A percentile compares a stretch with the other conserved stretches of the same genome.
phyloP scores from a whole-genome alignment of 2,888 invertebrate genomes.

The Andricus quercusramuli region DNA sequence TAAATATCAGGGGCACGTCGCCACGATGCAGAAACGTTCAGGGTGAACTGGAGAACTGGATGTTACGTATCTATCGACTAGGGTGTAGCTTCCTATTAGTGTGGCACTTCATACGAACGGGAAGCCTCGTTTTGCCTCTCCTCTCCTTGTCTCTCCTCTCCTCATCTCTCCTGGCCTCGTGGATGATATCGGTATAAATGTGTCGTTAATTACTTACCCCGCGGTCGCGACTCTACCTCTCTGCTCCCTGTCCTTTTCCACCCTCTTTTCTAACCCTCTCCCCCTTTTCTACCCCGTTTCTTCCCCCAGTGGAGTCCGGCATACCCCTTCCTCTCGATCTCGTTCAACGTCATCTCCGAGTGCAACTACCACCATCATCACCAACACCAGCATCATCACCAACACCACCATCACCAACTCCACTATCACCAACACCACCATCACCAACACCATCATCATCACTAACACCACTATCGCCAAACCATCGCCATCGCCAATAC shows the following conservation, averaged over 20 bases:
- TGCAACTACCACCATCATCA: slow-evolving; percentile 13
- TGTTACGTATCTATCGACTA: slow-evolving; percentile 72
- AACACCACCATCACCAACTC: slow-evolving; percentile 39
- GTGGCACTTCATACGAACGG: slow-evolving; percentile 63
- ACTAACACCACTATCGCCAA: slow-evolving; percentile 42
- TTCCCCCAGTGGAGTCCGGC: slow-evolving; percentile 45
- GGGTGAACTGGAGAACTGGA: slow-evolving; percentile 42
- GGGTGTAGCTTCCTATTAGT: slow-evolving; percentile 74
- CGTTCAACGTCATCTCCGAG: slow-evolving; percentile 55
- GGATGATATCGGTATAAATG: slow-evolving; percentile 76
- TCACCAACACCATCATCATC: slow-evolving; percentile 45
- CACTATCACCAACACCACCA: slow-evolving; percentile 46
- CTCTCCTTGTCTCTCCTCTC: too few relatives aligned
- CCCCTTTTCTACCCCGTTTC: slow-evolving; percentile 43
- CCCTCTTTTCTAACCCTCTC: slow-evolving; percentile 55
- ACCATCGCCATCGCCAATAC: slow-evolving; percentile 47
- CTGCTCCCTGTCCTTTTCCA: slow-evolving; percentile 49
- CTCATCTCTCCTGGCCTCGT: slow-evolving; percentile 44
- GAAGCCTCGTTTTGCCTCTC: slow-evolving; percentile 46
- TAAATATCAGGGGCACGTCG: not conserved
- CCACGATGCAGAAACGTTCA: slow-evolving; percentile 1
- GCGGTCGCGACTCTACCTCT: slow-evolving; percentile 53
- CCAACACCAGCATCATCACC: slow-evolving; percentile 35
- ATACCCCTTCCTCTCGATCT: slow-evolving; percentile 54
- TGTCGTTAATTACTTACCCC: slow-evolving; percentile 77